Base-by-base conservation (phyloP, 2,113 vertebrate genomes). In the Microcebus griseorufus region DNA sequence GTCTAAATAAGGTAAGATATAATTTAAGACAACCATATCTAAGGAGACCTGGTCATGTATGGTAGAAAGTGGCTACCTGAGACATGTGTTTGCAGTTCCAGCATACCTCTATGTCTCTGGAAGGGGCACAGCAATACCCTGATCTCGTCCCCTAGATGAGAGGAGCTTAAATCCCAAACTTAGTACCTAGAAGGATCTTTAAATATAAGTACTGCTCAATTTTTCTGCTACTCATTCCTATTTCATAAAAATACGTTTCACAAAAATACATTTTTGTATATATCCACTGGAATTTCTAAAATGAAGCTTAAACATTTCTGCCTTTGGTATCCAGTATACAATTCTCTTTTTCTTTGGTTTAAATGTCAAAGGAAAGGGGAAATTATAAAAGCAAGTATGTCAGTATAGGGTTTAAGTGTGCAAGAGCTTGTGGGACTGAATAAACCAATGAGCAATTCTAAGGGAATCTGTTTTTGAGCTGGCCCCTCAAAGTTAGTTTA, bases 391-490 rank as follows among this genome's bases (percentile, higher is more conserved):
- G 62, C 39, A 96, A 90, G 60, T 37, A 73, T 34, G 5, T 75
- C 58, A 92, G 84, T 55, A 93, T 14, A 14, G 3, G 10, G 13
- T n/a, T 96, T 86, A 85, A 45, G n/a, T 20, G 88, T 81, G 2
- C 22, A 94, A 89, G 23, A 87, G 42, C 34, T 88, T 58, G 84
- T 22, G 20, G 16, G 9, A 2, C 5, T 18, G 16, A 93, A 93
- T 48, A 88, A 72, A 96, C 22, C 70, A 95, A 84, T 32, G 45
- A 88, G n/a, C 48, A 72, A 84, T 76, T 51, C 39, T 84, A 42
- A 97, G 75, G 23, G 18, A 75, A 90, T 65, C 34, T 97, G 32
- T 60, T 78, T 95, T 58, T 90, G 65, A 90, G 69, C 17, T 90
- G 17, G 14, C 17, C 94, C 14, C 27, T 95, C 11, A 73, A 64